phyloP scores from a whole-genome alignment of 2,888 invertebrate genomes.

The Cremastobaeus sp. region DNA sequence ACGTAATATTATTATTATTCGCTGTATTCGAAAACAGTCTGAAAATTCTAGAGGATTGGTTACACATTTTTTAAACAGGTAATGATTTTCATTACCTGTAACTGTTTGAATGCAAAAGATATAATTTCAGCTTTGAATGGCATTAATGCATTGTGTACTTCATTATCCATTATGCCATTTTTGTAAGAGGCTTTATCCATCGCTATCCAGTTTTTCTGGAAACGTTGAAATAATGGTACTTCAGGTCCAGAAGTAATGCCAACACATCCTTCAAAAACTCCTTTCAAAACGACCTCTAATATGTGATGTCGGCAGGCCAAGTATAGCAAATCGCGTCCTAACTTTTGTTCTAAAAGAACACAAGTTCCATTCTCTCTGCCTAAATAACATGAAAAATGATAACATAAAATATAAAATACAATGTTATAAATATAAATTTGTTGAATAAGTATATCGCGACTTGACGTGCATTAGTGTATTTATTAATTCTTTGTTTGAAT shows the following conservation, averaged over 20 bases:
- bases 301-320: constrained; percentile 19
- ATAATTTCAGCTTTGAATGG: not conserved
- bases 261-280: constrained; percentile 9
- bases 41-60: no score
- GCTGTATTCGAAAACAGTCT: no score
- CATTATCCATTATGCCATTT: constrained; percentile 7
- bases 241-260: constrained; percentile 23
- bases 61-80: no score
- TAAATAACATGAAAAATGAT: no score
- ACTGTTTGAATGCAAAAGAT: constrained; percentile 6
- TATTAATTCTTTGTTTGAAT: no score
- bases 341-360: constrained; percentile 25
- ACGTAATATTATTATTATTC: no score
- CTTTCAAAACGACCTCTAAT: constrained; percentile 20
- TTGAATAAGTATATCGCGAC: no score
- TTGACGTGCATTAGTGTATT: no score
- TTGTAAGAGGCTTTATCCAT: constrained; percentile 9
- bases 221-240: constrained; percentile 22
- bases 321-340: constrained; percentile 3
- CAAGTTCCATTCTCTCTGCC: no score
- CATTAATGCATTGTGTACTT: not conserved
- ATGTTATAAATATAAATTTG: no score
- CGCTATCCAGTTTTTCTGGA: constrained; percentile 10
- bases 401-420: no score
- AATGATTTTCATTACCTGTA: no score